A percentile compares a stretch with the other conserved stretches of the same genome.
These are phyloP conservation scores for Gymnocheta viridis DNA, from an alignment of 2,888 invertebrate genomes.

Conservation along the genomic window DNA sequence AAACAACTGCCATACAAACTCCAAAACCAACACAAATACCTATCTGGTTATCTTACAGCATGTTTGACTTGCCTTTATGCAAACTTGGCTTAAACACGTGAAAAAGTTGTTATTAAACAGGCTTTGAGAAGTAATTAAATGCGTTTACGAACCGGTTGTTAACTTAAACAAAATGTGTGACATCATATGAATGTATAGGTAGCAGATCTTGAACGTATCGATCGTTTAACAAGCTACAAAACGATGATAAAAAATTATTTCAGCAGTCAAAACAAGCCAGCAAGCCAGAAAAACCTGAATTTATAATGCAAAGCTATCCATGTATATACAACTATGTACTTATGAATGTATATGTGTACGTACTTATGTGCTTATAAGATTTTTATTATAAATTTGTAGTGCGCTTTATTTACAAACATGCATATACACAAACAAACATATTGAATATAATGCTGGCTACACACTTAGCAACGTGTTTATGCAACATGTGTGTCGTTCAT, in stretches of 20 bases:
- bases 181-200: constrained; percentile 47
- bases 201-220: constrained; percentile 9
- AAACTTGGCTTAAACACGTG: constrained; percentile 57
- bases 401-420: neutral
- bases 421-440: too few species aligned
- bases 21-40: neutral
- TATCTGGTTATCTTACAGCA: neutral
- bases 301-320: neutral
- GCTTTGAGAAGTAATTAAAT: constrained; percentile 2
- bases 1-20: neutral
- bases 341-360: neutral
- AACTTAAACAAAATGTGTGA: constrained; percentile 47
- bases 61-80: constrained; percentile 5
- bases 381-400: too few species aligned
- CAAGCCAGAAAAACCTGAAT: constrained; percentile 25
- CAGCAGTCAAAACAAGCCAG: neutral
- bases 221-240: neutral
- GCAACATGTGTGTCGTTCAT: too few species aligned
- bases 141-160: constrained; percentile 46
- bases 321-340: neutral
- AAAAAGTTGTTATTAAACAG: constrained; percentile 56
- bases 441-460: too few species aligned
- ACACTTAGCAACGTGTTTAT: too few species aligned
- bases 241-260: neutral
- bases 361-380: neutral